Evolutionary conservation across 2,113 vertebrate species (phyloP).

Genomic region (Cromileptes altivelis): DNA sequence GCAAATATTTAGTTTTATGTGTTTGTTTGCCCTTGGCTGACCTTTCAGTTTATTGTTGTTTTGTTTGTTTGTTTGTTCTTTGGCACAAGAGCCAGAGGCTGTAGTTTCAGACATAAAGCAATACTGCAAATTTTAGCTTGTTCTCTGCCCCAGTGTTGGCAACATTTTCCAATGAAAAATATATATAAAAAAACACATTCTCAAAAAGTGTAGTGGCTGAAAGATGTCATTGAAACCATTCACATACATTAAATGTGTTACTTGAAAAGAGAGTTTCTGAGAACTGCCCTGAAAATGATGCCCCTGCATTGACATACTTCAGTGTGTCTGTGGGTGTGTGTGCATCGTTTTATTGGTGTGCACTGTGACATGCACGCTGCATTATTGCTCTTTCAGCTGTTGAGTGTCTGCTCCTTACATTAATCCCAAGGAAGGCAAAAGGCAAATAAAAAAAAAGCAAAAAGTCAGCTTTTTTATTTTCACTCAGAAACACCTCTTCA

Average conservation of each 20-base stretch:
- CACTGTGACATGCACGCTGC: conserved; percentile 4
- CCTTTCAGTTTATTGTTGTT: conserved; percentile 24
- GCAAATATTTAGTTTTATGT: conserved; percentile 30
- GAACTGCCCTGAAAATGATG: background rate
- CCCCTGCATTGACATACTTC: background rate
- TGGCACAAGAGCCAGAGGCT: background rate
- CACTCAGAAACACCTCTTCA: conserved; percentile 48
- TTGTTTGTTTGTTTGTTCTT: conserved; percentile 11
- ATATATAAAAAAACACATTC: background rate
- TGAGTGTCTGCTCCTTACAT: conserved; percentile 19
- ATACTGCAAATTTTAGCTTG: background rate
- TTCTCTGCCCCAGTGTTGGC: background rate
- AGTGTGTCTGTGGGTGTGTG: background rate
- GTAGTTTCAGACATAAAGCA: conserved; percentile 3
- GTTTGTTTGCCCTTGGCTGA: conserved; percentile 41
- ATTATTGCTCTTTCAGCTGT: conserved; percentile 42
- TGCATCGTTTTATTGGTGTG: conserved; percentile 10
- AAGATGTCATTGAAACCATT: conserved; percentile 13
- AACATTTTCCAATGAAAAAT: background rate
- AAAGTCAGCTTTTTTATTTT: conserved; percentile 59
- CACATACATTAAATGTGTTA: conserved; percentile 20
- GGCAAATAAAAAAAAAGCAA: conserved; percentile 34
- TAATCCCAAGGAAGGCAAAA: conserved; percentile 41
- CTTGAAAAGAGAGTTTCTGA: background rate
- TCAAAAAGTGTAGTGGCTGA: background rate